phyloP scores from a whole-genome alignment of 2,888 invertebrate genomes.

The Campoplex capitator region DNA sequence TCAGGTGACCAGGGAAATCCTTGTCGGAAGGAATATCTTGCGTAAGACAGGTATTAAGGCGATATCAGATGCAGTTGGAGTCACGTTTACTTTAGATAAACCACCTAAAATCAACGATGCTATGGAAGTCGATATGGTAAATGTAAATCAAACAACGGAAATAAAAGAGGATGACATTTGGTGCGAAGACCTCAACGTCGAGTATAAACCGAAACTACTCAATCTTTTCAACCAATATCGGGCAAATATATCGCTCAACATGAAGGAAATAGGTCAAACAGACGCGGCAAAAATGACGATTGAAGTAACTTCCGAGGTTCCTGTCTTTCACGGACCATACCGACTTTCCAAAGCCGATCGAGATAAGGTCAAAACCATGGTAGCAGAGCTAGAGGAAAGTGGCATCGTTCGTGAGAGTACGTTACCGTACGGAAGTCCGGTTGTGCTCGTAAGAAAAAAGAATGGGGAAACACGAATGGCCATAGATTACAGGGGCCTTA shows the following conservation, averaged over 20 bases:
- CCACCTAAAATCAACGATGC: neutral
- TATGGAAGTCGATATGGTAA: conserved; percentile 10
- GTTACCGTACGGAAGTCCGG: conserved; percentile 72
- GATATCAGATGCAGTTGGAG: conserved; percentile 29
- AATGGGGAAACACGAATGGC: conserved; percentile 70
- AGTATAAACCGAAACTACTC: neutral
- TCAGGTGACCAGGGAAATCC: conserved; percentile 58
- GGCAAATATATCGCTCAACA: conserved; percentile 21
- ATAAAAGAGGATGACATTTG: conserved; percentile 33
- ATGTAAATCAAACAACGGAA: neutral
- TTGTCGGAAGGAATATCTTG: conserved; percentile 69
- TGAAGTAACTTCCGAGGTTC: conserved; percentile 13
- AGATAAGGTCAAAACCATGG: conserved; percentile 62
- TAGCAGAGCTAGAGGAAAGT: conserved; percentile 65
- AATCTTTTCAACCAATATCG: conserved; percentile 46
- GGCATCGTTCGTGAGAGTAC: conserved; percentile 68
- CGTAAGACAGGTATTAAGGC: conserved; percentile 47
- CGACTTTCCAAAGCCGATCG: conserved; percentile 66
- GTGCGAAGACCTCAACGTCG: conserved; percentile 19
- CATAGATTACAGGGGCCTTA: conserved; percentile 76
- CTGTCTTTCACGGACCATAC: conserved; percentile 66
- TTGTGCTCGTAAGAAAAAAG: conserved; percentile 73
- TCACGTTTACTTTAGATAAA: conserved; percentile 34
- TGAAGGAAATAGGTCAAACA: conserved; percentile 51
- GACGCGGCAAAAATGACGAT: conserved; percentile 41